Percentiles rank a stretch among this genome's conserved stretches.
phyloP scores from a whole-genome alignment of 2,797 vertebrate species.

The Leptatherina wallacei region DNA sequence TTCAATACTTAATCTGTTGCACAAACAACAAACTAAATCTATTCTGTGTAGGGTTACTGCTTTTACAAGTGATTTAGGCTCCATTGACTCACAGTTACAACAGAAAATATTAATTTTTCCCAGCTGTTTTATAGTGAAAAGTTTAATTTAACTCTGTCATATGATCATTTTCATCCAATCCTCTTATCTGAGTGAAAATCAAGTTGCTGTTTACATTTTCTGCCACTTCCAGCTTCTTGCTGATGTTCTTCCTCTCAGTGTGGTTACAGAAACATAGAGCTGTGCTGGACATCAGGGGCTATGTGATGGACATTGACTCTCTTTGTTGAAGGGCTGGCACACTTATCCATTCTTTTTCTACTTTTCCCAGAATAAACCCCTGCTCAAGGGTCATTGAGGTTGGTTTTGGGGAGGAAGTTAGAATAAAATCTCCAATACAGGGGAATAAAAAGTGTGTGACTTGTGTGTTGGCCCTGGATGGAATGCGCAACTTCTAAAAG shows the following conservation, averaged over 20 bases:
- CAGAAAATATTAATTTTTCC: neutral
- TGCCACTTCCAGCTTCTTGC: conserved; percentile 67
- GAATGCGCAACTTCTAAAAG: conserved; percentile 43
- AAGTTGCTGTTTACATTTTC: conserved; percentile 67
- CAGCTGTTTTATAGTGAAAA: neutral
- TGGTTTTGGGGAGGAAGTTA: conserved; percentile 18
- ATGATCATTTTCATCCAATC: neutral
- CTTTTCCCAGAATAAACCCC: conserved; percentile 39
- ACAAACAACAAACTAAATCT: neutral
- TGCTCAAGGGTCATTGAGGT: conserved; percentile 26
- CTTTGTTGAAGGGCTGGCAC: conserved; percentile 47
- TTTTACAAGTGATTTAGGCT: neutral
- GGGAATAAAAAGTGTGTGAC: conserved; percentile 30
- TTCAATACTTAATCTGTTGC: too few species aligned
- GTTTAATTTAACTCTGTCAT: too few species aligned
- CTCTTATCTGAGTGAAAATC: conserved; percentile 57
- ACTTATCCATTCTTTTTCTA: conserved; percentile 46
- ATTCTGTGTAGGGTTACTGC: neutral
- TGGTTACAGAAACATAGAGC: conserved; percentile 65
- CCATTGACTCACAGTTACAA: too few species aligned
- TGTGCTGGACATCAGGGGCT: conserved; percentile 62
- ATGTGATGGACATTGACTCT: conserved; percentile 51
- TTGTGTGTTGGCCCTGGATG: conserved; percentile 57
- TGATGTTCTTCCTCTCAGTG: conserved; percentile 60
- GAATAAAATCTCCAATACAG: neutral